Conservation (phyloP, 2,113 vertebrate genomes). For the Empidonax alnorum region DNA sequence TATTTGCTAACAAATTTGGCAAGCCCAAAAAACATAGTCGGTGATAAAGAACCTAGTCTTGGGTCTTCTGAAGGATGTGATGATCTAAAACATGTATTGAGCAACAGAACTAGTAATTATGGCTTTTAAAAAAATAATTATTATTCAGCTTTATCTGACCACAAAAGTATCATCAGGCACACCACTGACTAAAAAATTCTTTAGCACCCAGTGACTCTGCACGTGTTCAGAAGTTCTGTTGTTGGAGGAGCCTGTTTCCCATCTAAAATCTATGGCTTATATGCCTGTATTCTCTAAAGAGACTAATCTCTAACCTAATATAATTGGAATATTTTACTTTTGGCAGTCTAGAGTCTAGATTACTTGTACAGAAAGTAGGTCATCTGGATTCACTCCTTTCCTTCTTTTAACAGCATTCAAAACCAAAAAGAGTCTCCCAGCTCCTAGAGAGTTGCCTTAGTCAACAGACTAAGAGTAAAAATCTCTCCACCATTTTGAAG, state of each 20-base stretch:
- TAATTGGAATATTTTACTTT: background rate
- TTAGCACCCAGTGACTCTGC: background rate
- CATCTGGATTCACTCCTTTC: background rate
- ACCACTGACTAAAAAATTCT: background rate
- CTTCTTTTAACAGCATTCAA: background rate
- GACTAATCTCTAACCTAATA: background rate
- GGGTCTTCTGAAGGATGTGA: background rate
- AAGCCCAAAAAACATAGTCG: background rate
- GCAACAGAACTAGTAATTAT: background rate
- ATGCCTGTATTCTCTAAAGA: background rate
- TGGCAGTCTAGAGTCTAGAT: background rate
- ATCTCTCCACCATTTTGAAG: background rate
- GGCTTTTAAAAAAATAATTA: background rate
- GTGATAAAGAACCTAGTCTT: background rate
- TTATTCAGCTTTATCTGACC: background rate
- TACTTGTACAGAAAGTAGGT: background rate
- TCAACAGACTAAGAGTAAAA: background rate
- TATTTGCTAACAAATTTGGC: background rate
- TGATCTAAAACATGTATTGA: rapidly evolving
- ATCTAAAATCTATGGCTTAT: background rate
- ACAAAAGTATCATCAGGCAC: background rate
- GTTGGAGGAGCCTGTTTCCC: background rate
- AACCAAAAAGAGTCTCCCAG: background rate
- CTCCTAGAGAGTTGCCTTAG: background rate
- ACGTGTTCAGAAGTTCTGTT: background rate